Evolutionary conservation across 2,888 invertebrate species (phyloP).

Genomic region (Melieria picta): DNA sequence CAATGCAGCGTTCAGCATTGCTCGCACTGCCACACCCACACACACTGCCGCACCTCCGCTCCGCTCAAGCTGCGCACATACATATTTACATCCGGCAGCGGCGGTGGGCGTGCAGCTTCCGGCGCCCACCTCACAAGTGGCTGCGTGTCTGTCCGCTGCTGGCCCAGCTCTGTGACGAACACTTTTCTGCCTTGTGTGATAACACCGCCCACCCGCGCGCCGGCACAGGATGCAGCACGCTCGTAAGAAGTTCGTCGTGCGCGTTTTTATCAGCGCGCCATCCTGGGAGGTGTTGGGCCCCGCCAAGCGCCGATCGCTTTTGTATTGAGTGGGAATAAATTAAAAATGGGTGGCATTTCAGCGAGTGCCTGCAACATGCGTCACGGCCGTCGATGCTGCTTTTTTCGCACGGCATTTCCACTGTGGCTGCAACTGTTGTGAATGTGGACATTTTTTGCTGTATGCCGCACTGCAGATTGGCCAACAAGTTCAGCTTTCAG

Average conservation of each 20-base stretch:
- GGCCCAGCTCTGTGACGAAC: background rate
- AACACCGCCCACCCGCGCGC: background rate
- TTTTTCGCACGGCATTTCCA: slow-evolving; percentile 8
- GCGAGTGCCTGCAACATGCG: slow-evolving; percentile 43
- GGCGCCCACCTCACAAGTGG: background rate
- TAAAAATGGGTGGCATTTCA: slow-evolving; percentile 62
- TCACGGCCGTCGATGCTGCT: slow-evolving; percentile 16
- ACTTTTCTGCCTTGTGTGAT: background rate
- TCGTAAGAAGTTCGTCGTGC: no score
- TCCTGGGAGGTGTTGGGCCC: no score
- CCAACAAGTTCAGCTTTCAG: slow-evolving; percentile 64
- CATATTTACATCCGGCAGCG: background rate
- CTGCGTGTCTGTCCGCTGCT: background rate
- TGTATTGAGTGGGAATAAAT: slow-evolving; percentile 61
- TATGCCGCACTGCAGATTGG: slow-evolving; percentile 48
- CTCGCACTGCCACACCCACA: no score
- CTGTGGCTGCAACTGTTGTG: slow-evolving; percentile 15
- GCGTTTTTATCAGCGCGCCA: no score
- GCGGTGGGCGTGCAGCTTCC: background rate
- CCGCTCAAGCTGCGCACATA: background rate
- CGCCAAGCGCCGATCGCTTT: background rate
- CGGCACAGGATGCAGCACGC: no score
- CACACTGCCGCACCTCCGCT: background rate
- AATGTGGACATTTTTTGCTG: slow-evolving; percentile 51
- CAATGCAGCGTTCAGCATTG: no score